Base-by-base conservation (phyloP, 2,797 vertebrate genomes). In the Rhyacichthys aspro region DNA sequence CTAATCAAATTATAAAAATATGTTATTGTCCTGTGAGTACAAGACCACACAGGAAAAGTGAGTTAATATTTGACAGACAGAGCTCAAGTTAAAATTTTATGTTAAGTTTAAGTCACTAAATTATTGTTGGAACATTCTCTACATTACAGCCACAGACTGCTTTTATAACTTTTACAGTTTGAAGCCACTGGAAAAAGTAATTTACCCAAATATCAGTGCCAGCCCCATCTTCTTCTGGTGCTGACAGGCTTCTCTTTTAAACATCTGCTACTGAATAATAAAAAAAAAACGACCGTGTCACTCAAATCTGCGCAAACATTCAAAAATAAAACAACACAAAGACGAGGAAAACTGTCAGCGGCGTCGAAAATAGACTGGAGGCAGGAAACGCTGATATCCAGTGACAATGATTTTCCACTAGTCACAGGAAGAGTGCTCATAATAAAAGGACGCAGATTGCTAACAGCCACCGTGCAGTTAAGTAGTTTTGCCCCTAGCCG, bases 351-450 rank as follows among this genome's bases (percentile, higher is more conserved):
- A 72, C 69, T 76, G 79, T 83, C 82, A 57, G 66, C 63, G n/a
- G 59, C 16, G 11, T 76, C 67, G 55, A 69, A 86, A 89, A 89
- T 84, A 89, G 81, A 86, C 19, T 28, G 5, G 2, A 49, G 45
- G 23, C 85, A 86, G 85, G 84, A 86, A 86, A 74, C 50, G 10
- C 61, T 54, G 46, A 78, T 67, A 45, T 57, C 43, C 41, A 63
- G 50, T 78, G 74, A 86, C 70, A 67, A 11, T 42, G 11, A 72
- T 78, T 85, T 85, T 88, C 85, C 85, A 84, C 49, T 55, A 41
- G 45, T 67, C 48, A 12, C 44, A 28, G 28, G 55, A 62, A 45
- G 52, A 64, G 41, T 0, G 14, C 59, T 81, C 44, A 46, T 70
- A 75, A 79, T 70, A 9, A 10, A 2, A 44, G 59, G 70, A 70